These are phyloP conservation scores for Lepilemur ruficaudatus DNA, from an alignment of 2,797 vertebrate species.

Conservation along the genomic window DNA sequence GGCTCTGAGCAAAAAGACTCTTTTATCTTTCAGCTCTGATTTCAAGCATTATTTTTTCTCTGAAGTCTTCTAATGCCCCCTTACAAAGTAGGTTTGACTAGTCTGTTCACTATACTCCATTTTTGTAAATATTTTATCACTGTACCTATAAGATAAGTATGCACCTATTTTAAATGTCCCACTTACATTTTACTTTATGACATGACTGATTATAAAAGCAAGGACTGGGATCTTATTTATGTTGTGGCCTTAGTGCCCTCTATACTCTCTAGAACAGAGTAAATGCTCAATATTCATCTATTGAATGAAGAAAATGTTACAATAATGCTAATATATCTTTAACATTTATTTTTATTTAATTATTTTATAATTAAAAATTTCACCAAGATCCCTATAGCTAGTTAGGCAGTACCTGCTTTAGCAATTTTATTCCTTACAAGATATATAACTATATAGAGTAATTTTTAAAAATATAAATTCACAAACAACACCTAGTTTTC, in stretches of 20 bases:
- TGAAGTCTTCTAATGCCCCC: neutral
- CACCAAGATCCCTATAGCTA: neutral
- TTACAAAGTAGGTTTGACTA: neutral
- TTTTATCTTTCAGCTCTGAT: neutral
- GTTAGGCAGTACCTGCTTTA: neutral
- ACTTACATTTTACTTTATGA: neutral
- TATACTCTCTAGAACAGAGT: neutral
- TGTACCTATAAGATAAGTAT: neutral
- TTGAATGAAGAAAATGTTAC: neutral
- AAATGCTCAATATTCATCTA: neutral
- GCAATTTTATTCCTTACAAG: neutral
- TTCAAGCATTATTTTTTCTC: neutral
- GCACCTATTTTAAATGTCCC: neutral
- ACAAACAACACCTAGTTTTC: neutral
- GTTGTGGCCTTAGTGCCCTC: neutral
- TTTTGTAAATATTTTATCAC: neutral
- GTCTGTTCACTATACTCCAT: neutral
- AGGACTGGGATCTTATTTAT: neutral
- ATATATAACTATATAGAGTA: neutral
- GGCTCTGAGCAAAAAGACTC: neutral
- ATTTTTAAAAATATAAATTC: neutral
- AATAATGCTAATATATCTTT: neutral
- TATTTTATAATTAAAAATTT: neutral
- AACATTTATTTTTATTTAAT: neutral
- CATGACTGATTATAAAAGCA: neutral